Base-by-base conservation (phyloP, 1,140 invertebrate genomes). In the Lordiphosa clarofinis region DNA sequence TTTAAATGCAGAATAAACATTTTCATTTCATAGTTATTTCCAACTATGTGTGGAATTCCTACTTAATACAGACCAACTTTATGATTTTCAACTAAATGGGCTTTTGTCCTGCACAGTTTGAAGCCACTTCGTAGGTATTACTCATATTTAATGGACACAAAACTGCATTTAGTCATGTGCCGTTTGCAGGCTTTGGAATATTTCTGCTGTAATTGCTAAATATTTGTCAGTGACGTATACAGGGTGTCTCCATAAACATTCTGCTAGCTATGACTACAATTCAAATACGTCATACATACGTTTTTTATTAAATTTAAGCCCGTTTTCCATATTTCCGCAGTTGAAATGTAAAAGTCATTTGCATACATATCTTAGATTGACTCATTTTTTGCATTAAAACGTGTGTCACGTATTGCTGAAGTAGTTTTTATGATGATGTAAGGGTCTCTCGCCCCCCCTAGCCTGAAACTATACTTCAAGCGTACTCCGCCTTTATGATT, bases 151-250 rank as follows among this genome's bases (percentile, higher is more conserved):
- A 46, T 46, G 11, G 21, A 46, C 43, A 46, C 3, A 10, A 46
- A 33, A 31, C 28, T 46, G 43, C 43, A 46, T 33, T 46, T 44
- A 44, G 42, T 44, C 42, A 31, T 44, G 42, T 44, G 42, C 42
- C 24, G 24, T 59, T 55, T 43, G 9, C 44, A 33, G 28, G 33
- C 53, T 13, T 11, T 39, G 46, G 15, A 35, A 47, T 39, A 54
- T 55, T 68, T 54, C 59, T 43, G 44, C 50, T 55, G 24, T 69
- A 69, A 69, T 65, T 69, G 61, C 57, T 60, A 64, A 69, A 69
- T 69, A 69, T 69, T 65, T 69, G 40, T 49, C 36, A 35, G 11
- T 15, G 4, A 0, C 24, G 11, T 19, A 38, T 56, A 65, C 56
- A 69, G 66, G 66, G 61, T 69, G 66, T 7, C 37, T 38, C 10